Conservation (phyloP, 2,888 invertebrate species). For the Oasisia sp. region DNA sequence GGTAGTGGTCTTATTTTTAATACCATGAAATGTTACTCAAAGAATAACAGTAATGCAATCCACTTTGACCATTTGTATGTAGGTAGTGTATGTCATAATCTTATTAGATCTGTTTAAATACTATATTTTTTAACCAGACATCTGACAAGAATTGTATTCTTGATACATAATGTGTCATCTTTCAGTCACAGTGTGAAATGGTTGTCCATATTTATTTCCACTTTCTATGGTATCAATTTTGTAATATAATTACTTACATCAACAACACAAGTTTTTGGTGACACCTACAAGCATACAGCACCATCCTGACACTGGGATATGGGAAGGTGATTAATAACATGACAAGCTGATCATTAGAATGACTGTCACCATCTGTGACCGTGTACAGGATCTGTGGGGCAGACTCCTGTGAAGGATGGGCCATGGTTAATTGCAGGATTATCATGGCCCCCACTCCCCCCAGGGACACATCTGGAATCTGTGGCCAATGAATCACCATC, state of each 20-base stretch:
- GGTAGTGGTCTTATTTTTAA: neutral
- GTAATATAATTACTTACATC: neutral
- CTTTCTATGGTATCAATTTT: neutral
- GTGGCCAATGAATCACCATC: neutral
- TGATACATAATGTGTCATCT: neutral
- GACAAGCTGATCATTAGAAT: neutral
- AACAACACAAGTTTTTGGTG: neutral
- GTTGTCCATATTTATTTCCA: neutral
- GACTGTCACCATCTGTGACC: constrained; percentile 1
- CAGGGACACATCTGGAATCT: neutral
- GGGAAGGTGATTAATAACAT: neutral
- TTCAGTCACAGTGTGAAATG: neutral
- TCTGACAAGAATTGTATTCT: neutral
- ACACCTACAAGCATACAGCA: neutral
- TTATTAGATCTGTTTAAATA: too few relatives aligned
- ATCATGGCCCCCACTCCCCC: neutral
- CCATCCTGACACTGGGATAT: neutral
- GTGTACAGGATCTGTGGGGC: neutral
- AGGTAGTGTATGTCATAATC: too few relatives aligned
- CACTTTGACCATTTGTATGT: too few relatives aligned
- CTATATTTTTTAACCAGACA: neutral
- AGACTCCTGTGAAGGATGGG: neutral
- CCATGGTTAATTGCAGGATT: constrained; percentile 17
- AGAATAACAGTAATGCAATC: too few relatives aligned
- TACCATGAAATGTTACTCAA: too few relatives aligned